phyloP scores from a whole-genome alignment of 2,888 invertebrate genomes.

The Pristionchus mayeri region DNA sequence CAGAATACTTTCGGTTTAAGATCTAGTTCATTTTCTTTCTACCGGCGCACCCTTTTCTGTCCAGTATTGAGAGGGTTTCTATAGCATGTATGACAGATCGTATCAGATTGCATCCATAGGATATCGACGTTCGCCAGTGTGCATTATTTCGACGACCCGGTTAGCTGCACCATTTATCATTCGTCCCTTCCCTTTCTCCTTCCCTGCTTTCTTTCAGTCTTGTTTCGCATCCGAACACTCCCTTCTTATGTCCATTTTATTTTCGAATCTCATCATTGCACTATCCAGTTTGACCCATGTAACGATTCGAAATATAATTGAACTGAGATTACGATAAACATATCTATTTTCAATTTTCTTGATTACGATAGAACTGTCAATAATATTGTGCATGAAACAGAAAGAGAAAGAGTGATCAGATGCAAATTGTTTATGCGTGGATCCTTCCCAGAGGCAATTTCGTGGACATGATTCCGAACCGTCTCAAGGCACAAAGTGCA shows the following conservation, averaged over 20 bases:
- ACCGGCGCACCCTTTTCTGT: too few relatives aligned
- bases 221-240: too few relatives aligned
- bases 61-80: too few relatives aligned
- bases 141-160: background rate
- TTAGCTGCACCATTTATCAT: background rate
- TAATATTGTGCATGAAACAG: too few relatives aligned
- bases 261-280: slow-evolving; percentile 23
- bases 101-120: background rate
- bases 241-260: too few relatives aligned
- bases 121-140: background rate
- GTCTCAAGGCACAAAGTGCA: slow-evolving; percentile 24
- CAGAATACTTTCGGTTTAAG: too few relatives aligned
- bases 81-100: background rate
- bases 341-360: background rate
- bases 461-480: slow-evolving; percentile 34
- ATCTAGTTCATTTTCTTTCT: too few relatives aligned
- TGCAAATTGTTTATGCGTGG: slow-evolving; percentile 39
- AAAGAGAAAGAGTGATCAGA: background rate
- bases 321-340: slow-evolving; percentile 27
- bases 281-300: slow-evolving; percentile 2
- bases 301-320: too few relatives aligned
- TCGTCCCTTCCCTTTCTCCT: background rate
- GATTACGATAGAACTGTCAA: too few relatives aligned
- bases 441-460: slow-evolving; percentile 22
- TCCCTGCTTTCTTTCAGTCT: background rate